These are phyloP conservation scores for Metopia argyrocephala DNA, from an alignment of 2,888 invertebrate species.

Conservation along the genomic window DNA sequence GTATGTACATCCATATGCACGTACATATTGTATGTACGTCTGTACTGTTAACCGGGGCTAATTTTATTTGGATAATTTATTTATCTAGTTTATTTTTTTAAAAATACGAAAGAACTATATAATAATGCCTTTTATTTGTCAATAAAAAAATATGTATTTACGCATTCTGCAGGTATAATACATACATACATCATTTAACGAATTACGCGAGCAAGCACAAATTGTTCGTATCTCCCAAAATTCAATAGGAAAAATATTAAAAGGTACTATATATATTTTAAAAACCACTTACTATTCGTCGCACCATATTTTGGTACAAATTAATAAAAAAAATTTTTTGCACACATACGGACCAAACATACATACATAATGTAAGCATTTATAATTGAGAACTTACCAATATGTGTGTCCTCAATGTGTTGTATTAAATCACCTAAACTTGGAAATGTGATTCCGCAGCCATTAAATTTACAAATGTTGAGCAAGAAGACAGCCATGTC, in stretches of 20 bases:
- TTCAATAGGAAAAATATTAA: not conserved
- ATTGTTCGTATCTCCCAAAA: not conserved
- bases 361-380: constrained; percentile 16
- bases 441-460: constrained; percentile 91
- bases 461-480: constrained; percentile 93
- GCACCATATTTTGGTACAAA: not conserved
- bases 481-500: constrained; percentile 93
- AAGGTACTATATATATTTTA: not conserved
- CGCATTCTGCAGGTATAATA: not conserved
- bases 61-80: not conserved
- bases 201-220: constrained; percentile 60
- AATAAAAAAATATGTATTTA: not conserved
- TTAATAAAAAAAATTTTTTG: not conserved
- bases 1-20: too few relatives aligned
- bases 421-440: constrained; percentile 89
- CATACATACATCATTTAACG: constrained; percentile 28
- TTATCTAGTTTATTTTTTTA: constrained; percentile 1
- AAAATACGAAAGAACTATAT: not conserved
- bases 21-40: too few relatives aligned
- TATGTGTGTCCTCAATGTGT: constrained; percentile 92
- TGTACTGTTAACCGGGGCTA: constrained; percentile 25
- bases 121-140: constrained; percentile 8
- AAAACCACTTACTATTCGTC: constrained; percentile 3
- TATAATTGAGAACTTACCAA: constrained; percentile 81
- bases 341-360: constrained; percentile 11